Evolutionary conservation across 2,888 invertebrate species (phyloP).

Genomic region (Stegophylla sp.): DNA sequence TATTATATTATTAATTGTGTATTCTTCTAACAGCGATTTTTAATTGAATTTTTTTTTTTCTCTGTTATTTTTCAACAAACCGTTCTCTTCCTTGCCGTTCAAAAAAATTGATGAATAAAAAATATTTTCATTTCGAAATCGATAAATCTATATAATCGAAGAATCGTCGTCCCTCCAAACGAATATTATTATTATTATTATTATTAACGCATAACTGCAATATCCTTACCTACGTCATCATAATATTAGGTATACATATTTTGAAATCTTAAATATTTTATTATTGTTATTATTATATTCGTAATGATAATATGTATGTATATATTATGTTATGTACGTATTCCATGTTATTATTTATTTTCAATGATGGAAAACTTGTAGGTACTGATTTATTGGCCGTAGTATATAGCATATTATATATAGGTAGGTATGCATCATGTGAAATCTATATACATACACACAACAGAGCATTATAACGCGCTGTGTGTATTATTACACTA

Average conservation of each 20-base stretch:
- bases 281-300: background rate
- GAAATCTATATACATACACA: background rate
- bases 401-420: too few relatives aligned
- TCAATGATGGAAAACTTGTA: background rate
- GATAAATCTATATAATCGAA: background rate
- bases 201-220: background rate
- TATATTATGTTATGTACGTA: background rate
- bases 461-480: too few relatives aligned
- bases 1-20: too few relatives aligned
- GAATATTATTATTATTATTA: background rate
- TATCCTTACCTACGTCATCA: background rate
- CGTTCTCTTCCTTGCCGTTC: background rate
- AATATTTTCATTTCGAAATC: background rate
- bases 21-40: background rate
- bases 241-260: background rate
- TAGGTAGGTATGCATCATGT: conserved; percentile 15
- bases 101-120: too few relatives aligned
- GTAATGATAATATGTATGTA: background rate
- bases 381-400: conserved; percentile 23
- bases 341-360: conserved; percentile 20
- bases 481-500: conserved; percentile 32
- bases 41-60: conserved; percentile 3
- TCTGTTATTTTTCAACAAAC: background rate
- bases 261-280: conserved; percentile 2
- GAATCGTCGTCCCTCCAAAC: background rate